These are phyloP conservation scores for Leucoraja erinaceus DNA, from an alignment of 2,113 vertebrate species.

Conservation along the genomic window DNA sequence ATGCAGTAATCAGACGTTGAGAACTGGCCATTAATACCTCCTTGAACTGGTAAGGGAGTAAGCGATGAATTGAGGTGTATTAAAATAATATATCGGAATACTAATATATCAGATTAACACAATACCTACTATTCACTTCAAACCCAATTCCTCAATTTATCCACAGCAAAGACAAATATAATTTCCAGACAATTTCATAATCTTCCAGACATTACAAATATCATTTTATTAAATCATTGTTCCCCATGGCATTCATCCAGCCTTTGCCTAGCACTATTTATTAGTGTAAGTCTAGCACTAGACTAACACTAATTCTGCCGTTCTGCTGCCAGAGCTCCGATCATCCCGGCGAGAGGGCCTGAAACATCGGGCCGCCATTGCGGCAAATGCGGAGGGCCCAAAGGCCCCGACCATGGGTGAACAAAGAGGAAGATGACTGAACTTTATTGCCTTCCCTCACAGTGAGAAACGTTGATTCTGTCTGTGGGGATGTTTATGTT, in stretches of 20 bases:
- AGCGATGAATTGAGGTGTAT: not conserved
- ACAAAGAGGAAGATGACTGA: too few species aligned
- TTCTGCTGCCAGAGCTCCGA: too few species aligned
- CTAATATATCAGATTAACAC: not conserved
- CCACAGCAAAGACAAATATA: not conserved
- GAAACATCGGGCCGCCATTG: too few species aligned
- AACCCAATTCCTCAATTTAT: not conserved
- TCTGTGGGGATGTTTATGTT: too few species aligned
- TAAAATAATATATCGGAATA: too few species aligned
- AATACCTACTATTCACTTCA: not conserved
- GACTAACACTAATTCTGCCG: too few species aligned
- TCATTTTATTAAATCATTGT: not conserved
- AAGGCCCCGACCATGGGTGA: too few species aligned
- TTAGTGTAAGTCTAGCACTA: not conserved
- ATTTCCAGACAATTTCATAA: slow-evolving; percentile 17
- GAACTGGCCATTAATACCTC: not conserved
- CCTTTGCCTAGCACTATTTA: not conserved
- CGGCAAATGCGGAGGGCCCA: too few species aligned
- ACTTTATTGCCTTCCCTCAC: too few species aligned
- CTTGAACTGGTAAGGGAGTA: not conserved
- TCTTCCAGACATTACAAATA: not conserved
- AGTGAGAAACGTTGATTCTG: too few species aligned
- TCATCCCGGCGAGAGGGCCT: too few species aligned
- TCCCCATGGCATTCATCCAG: not conserved
- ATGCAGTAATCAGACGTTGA: not conserved